Base-by-base conservation (phyloP, 1,140 invertebrate species). In the Dufourea novaeangliae region DNA sequence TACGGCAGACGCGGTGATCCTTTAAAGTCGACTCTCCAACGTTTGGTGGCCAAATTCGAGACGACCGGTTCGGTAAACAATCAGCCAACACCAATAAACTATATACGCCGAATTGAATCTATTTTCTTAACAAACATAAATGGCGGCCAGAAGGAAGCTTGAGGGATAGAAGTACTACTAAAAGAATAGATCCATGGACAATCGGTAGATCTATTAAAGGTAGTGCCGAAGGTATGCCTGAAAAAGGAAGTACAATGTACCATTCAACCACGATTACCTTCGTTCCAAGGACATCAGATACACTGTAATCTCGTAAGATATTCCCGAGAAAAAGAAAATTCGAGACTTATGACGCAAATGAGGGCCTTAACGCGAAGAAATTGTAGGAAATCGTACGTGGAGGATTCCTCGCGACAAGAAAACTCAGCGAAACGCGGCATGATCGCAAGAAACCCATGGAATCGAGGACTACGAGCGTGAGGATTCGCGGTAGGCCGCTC, bases 1-100 rank as follows among this genome's bases (percentile, higher is more conserved):
- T 64, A 50, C 22, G 59, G 59, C 11, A 39, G 32, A 62, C 59
- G 34, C 37, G 34, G 34, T 62, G 37, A 39, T 14, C 62, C 25
- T 44, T 27, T 22, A 44, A 27, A 64, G 39, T 64, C 39, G 62
- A 64, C 62, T 46, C 11, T 64, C 39, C 22, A 44, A 44, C 63
- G 66, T 68, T 68, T 56, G 52, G 66, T 54, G n/a, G 22, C n/a
- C 4, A 63, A 63, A 44, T 41, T 63, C 39, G 61, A 63, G 37
- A 41, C 61, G 29, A 68, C 66, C 11, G 29, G 34, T 56, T 67
- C 46, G 46, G 27, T 50, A 56, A 54, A 56, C 34, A 27, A 68
- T 68, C 27, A 37, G 20, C 27, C 46, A 52, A 54, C 50, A 54
- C 50, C 64, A n/a, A n/a, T n/a, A n/a, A n/a, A n/a, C n/a, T n/a